Base-by-base conservation (phyloP, 2,113 vertebrate species). In the Anolis carolinensis region DNA sequence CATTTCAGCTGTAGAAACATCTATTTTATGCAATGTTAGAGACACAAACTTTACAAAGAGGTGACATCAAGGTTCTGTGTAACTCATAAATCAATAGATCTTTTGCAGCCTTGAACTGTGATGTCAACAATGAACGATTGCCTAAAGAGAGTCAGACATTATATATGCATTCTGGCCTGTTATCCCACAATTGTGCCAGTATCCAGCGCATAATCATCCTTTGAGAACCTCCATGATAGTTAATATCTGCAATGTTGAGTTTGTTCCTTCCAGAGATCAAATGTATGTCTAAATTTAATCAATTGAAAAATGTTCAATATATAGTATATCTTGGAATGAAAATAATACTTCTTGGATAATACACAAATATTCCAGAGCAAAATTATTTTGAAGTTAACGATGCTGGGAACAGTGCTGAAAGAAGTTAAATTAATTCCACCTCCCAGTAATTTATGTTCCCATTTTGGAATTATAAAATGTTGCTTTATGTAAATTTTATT, bases 41-140 rank as follows among this genome's bases (percentile, higher is more conserved):
- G 34, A 32, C 44, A 75, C n/a, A 50, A 73, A 88, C 84, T 80
- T 81, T 90, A 76, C 11, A 86, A 30, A 82, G 85, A 79, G 78
- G 89, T 92, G 52, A 94, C 92, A 92, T 16, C 55, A 21, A 79
- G 82, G 80, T 94, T 87, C 84, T 81, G 18, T 85, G 94, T 95
- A 94, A 94, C 86, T 89, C 77, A 65, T 0, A 0, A 86, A 92
- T 93, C 87, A 93, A 86, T 92, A 93, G 89, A 92, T 92, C 84
- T 92, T 93, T 92, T 92, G 88, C 89, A 89, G 91, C 83, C 76
- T 94, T 95, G 91, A 96, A 93, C 72, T 90, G 62, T 87, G 83
- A 85, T 93, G 80, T 92, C 83, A 90, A 90, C 89, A 48, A 80
- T 52, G 86, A 86, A 87, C 36, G 85, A 84, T 88, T 91, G 87